phyloP scores from a whole-genome alignment of 1,140 invertebrate genomes.

The Capitella teleta region DNA sequence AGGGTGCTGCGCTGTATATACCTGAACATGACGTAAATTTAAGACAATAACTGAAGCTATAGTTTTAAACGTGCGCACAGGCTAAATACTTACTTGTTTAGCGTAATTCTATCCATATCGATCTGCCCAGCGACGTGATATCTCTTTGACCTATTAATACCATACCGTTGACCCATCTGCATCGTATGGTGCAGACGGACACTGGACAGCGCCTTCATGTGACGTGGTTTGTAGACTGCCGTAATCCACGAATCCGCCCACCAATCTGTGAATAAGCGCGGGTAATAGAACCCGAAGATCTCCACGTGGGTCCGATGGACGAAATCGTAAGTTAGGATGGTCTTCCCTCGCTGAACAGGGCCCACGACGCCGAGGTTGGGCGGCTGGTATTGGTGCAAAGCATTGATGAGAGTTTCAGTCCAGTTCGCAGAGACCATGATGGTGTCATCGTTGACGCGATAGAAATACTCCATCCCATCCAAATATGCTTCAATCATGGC shows the following conservation, averaged over 20 bases:
- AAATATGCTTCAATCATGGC: conserved; percentile 13
- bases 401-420: conserved; percentile 9
- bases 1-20: too few relatives aligned
- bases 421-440: conserved; percentile 4
- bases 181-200: conserved; percentile 8
- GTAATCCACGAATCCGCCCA: conserved; percentile 13
- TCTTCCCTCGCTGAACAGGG: conserved; percentile 7
- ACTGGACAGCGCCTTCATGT: conserved; percentile 4
- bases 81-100: conserved; percentile 6
- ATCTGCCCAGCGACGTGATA: conserved; percentile 5
- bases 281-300: conserved; percentile 11
- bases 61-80: too few relatives aligned
- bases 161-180: conserved; percentile 7
- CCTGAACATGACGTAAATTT: too few relatives aligned
- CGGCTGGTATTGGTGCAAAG: not conserved
- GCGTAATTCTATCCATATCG: conserved; percentile 1
- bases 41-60: too few relatives aligned
- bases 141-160: not conserved
- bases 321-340: conserved; percentile 14
- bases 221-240: not conserved
- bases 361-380: conserved; percentile 9
- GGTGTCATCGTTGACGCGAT: conserved; percentile 14
- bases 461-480: conserved; percentile 11
- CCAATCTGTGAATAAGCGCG: conserved; percentile 13
- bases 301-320: conserved; percentile 10